Evolutionary conservation across 2,888 invertebrate genomes (phyloP), one percentile per base, ranked within the genome.

Genomic region (Catocala nupta): DNA sequence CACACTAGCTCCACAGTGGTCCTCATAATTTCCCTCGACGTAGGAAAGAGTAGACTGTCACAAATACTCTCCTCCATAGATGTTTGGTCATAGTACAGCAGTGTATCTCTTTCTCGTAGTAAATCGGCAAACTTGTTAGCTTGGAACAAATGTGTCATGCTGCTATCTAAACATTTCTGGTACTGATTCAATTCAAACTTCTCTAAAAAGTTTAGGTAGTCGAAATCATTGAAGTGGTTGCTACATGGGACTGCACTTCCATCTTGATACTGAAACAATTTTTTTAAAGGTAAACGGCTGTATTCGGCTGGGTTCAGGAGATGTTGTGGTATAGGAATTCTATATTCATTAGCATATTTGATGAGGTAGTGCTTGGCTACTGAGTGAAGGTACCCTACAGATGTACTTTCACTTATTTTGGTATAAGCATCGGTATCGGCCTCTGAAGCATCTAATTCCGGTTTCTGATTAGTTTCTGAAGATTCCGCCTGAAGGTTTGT

Each of bases 181-280:
- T 92, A 93, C 63, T 93, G 93, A 61, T 87, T 90, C 49, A 93
- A 68, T 75, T 94, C 94, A 56, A 93, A 91, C 65, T 82, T 90
- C 65, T 94, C 90, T 1, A 91, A 55, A 2, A 86, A 77, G 56
- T 80, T 86, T 5, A 93, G 73, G 54, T 89, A 93, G 1, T 87
- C 82, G 56, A 91, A 93, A 55, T 91, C 86, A 50, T 92, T 87
- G 49, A 86, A 92, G 56, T 86, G 81, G 6, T 80, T 84, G 1
- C 70, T 59, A 61, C 87, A 90, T 3, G 80, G 77, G 0, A 89
- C 88, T 1, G 81, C 82, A 44, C 58, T 80, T 1, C 94, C 94
- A 44, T 92, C 84, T 25, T 71, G 73, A 61, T 90, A 81, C 75
- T 94, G 88, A 55, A 93, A 93, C 0, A 93, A 66, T 76, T 94